phyloP scores from a whole-genome alignment of 2,113 vertebrate species.

The Chionodraco myersi region DNA sequence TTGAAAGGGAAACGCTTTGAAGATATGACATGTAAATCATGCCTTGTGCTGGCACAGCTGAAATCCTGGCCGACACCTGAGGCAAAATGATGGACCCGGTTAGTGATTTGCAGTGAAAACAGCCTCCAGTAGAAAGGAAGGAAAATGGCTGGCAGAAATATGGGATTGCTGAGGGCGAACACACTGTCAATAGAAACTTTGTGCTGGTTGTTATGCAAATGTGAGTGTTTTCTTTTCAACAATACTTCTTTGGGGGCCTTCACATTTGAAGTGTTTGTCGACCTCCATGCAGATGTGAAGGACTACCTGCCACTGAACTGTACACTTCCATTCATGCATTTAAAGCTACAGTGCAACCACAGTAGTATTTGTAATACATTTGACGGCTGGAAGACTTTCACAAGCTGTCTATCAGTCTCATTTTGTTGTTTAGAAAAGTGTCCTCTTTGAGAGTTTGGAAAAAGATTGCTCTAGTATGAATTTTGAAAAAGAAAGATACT shows the following conservation, averaged over 20 bases:
- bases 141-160: slow-evolving; percentile 40
- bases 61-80: slow-evolving; percentile 47
- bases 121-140: slow-evolving; percentile 27
- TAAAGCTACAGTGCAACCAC: not conserved
- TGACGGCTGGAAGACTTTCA: rapidly evolving
- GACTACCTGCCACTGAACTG: not conserved
- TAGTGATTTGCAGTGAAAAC: slow-evolving; percentile 49
- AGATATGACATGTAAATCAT: slow-evolving; percentile 56
- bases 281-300: slow-evolving; percentile 3
- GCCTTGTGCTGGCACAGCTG: slow-evolving; percentile 31
- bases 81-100: slow-evolving; percentile 43
- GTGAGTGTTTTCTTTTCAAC: slow-evolving; percentile 30
- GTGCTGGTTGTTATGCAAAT: slow-evolving; percentile 30
- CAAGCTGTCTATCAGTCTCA: not conserved
- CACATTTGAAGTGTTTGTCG: slow-evolving; percentile 17
- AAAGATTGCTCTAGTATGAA: not conserved
- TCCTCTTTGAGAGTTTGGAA: not conserved
- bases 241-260: slow-evolving; percentile 4
- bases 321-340: not conserved
- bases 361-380: not conserved
- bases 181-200: slow-evolving; percentile 36
- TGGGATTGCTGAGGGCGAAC: slow-evolving; percentile 34
- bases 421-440: not conserved
- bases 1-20: slow-evolving; percentile 33
- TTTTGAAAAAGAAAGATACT: not conserved